A percentile compares a stretch with the other conserved stretches of the same genome.
These are phyloP conservation scores for Cryptus viduatorius DNA, from an alignment of 2,888 invertebrate species.

Conservation along the genomic window DNA sequence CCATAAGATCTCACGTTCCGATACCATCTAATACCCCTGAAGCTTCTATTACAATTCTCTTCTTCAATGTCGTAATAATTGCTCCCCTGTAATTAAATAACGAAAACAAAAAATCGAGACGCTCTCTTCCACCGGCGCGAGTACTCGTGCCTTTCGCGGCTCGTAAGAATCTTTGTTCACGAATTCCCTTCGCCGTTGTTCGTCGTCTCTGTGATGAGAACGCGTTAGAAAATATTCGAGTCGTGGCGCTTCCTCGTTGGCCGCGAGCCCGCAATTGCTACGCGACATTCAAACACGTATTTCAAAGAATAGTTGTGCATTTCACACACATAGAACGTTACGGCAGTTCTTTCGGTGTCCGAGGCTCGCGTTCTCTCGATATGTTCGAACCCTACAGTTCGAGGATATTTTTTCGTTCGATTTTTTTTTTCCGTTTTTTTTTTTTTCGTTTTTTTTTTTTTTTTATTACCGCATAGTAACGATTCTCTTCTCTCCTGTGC, in stretches of 20 bases:
- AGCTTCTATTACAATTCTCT: constrained; percentile 29
- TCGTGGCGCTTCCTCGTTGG: constrained; percentile 75
- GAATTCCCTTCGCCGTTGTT: constrained; percentile 13
- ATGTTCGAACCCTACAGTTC: neutral
- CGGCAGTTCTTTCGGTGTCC: neutral
- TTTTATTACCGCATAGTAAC: neutral
- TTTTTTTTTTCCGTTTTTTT: neutral
- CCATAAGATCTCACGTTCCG: constrained; percentile 61
- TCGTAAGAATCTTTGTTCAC: constrained; percentile 12
- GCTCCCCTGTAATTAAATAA: constrained; percentile 51
- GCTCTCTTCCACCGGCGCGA: neutral
- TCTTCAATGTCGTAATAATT: constrained; percentile 50
- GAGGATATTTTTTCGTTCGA: neutral
- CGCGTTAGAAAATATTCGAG: constrained; percentile 66
- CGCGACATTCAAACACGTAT: constrained; percentile 73
- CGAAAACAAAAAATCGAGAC: constrained; percentile 21
- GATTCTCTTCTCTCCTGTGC: neutral
- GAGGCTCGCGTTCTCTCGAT: constrained; percentile 6
- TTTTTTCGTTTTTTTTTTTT: too few relatives aligned
- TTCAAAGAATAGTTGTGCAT: constrained; percentile 30
- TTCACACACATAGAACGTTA: neutral
- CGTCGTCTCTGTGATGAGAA: neutral
- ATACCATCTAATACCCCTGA: constrained; percentile 3
- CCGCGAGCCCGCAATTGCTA: constrained; percentile 67
- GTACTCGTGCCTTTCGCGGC: neutral